Percentiles rank a stretch among this genome's conserved stretches.
Conservation (phyloP, 2,797 vertebrate species). For the Parambassis ranga region DNA sequence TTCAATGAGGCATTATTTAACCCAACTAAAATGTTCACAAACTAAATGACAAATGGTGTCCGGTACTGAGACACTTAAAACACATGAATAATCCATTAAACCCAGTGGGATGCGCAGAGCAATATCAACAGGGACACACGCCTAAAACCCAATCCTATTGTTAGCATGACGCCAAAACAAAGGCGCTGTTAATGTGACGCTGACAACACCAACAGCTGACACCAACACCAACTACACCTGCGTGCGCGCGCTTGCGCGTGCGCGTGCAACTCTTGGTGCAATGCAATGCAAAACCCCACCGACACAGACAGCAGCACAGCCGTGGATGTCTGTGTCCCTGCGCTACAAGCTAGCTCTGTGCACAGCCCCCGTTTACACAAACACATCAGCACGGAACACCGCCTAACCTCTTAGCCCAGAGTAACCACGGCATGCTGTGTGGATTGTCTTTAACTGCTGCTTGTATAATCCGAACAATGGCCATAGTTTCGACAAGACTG, state of each 20-base stretch:
- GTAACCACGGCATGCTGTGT: not conserved
- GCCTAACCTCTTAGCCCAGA: too few relatives aligned
- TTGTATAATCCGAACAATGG: conserved; percentile 54
- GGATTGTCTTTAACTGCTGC: not conserved
- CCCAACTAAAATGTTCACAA: too few relatives aligned
- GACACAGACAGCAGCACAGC: not conserved
- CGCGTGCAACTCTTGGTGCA: conserved; percentile 16
- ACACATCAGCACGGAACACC: not conserved
- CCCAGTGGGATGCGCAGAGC: too few relatives aligned
- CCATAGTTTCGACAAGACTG: conserved; percentile 25
- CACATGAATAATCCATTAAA: too few relatives aligned
- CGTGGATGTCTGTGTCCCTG: not conserved
- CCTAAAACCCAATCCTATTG: not conserved
- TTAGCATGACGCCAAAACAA: not conserved
- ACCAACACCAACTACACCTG: conserved; percentile 11
- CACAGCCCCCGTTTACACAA: not conserved
- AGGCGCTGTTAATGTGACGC: not conserved
- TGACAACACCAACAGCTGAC: conserved; percentile 1
- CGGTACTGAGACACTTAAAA: too few relatives aligned
- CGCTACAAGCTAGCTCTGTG: not conserved
- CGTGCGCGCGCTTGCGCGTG: not conserved
- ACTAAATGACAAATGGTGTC: too few relatives aligned
- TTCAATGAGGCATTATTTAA: too few relatives aligned
- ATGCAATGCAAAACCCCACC: conserved; percentile 24
- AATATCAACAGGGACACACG: too few relatives aligned